phyloP scores from a whole-genome alignment of 2,113 vertebrate species.

The Neofelis nebulosa region DNA sequence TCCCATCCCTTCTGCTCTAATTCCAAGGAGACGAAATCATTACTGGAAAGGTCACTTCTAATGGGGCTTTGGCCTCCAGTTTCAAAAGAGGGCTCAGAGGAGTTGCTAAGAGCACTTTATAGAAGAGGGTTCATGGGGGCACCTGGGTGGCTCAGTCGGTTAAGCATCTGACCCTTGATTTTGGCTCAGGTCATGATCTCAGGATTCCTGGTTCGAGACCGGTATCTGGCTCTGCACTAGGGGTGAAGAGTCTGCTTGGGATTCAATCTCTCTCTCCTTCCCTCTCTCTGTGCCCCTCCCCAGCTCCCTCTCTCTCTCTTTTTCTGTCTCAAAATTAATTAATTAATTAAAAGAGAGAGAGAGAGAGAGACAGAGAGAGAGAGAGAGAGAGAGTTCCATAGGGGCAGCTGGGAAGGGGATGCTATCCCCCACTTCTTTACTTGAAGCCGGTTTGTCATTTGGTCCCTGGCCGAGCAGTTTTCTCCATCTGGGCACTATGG shows the following conservation, averaged over 20 bases:
- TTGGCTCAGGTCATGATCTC: too few relatives aligned
- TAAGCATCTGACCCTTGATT: too few relatives aligned
- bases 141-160: too few relatives aligned
- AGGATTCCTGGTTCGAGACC: too few relatives aligned
- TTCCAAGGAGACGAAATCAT: background rate
- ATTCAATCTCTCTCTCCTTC: too few relatives aligned
- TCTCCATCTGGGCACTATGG: background rate
- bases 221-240: too few relatives aligned
- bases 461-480: background rate
- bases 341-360: too few relatives aligned
- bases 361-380: background rate
- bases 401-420: background rate
- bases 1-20: background rate
- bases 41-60: background rate
- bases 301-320: too few relatives aligned
- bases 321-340: too few relatives aligned
- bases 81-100: background rate
- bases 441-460: background rate
- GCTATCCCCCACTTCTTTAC: background rate
- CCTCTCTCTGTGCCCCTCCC: too few relatives aligned
- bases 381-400: background rate
- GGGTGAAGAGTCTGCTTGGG: too few relatives aligned
- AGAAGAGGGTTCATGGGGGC: too few relatives aligned
- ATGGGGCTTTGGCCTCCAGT: background rate
- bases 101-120: background rate